Base-by-base conservation (phyloP, 1,140 invertebrate genomes). In the Halyomorpha halys region DNA sequence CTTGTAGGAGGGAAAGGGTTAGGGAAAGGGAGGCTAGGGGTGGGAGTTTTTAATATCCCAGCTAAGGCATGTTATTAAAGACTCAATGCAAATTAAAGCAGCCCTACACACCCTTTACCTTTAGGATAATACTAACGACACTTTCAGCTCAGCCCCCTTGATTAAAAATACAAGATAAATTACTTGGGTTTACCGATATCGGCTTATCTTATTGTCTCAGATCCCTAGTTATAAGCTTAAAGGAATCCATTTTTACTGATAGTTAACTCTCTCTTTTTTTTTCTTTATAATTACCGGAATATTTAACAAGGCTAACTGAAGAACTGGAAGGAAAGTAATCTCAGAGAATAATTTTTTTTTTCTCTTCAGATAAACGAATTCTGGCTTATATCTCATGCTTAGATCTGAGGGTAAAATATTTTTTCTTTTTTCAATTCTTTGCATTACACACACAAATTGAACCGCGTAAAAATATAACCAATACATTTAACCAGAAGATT, bases 91-190 rank as follows among this genome's bases (percentile, higher is more conserved):
- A 65, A 65, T 65, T 65, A 65, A 65, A 60, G 21, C 54, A 39
- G 34, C 44, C 63, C 54, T 39, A 30, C 23, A 45, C 62, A 30
- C 62, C 62, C 47, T 49, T 63, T 53, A 63, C 49, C 44, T 49
- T 53, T 39, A 59, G 63, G 63, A 65, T 65, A 65, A 65, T 60
- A 45, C 63, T 65, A 65, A 65, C 63, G 63, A 65, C 63, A 65
- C 63, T 65, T 60, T 47, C 34, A 54, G 27, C 53, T 56, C 51
- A 39, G 44, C 54, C 63, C 63, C 63, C 63, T 65, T 65, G 63
- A 65, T 65, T 65, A 65, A 65, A 65, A 65, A 63, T 63, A 63
- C 27, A 63, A 65, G 63, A 65, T 65, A 60, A 65, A 65, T 65
- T 65, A 30, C 63, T 34, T 44, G 63, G 56, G 34, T 65, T 60